Base-by-base conservation (phyloP, 1,140 invertebrate genomes). In the Galendromus occidentalis region DNA sequence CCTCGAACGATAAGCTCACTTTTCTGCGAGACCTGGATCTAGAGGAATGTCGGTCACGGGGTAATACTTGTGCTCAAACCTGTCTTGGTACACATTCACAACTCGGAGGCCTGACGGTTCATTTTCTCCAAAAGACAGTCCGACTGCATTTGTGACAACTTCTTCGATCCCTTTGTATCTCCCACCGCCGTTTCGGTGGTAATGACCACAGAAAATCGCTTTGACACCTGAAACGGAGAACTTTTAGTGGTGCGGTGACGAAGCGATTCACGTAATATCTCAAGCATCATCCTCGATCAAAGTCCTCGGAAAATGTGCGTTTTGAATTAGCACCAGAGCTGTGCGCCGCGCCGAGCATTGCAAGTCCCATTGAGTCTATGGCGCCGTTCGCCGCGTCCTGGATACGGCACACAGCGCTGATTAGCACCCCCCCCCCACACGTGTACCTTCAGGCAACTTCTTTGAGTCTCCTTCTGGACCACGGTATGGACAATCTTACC, bases 131-230 rank as follows among this genome's bases (percentile, higher is more conserved):
- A 80, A 44, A 70, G 79, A 79, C 20, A 69, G 74, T 17, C 80
- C 80, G 64, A 81, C 73, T 9, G 81, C 81, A 18, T 77, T 76
- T 5, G 81, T 82, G 0, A 79, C 75, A 5, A 82, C 73, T 30
- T 76, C 67, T 70, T 80, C 75, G 66, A 82, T 66, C 44, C 74
- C 69, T 59, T 78, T 75, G 69, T 77, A 77, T 14, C 68, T 71
- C 14, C 79, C 78, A 25, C 76, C 76, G n/a, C 70, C 76, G 69
- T 82, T 82, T n/a, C 73, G 70, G 71, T 82, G 80, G 69, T 76
- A 80, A 73, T 82, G 80, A 1, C 80, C 80, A 71, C 77, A 79
- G 73, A 82, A 82, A 33, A 81, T 74, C 64, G 76, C 72, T n/a
- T 71, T 67, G 7, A 81, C 74, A 63, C 79, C 79, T 75, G 67